Conservation (phyloP, 1,140 invertebrate genomes). For the Dreissena polymorpha region DNA sequence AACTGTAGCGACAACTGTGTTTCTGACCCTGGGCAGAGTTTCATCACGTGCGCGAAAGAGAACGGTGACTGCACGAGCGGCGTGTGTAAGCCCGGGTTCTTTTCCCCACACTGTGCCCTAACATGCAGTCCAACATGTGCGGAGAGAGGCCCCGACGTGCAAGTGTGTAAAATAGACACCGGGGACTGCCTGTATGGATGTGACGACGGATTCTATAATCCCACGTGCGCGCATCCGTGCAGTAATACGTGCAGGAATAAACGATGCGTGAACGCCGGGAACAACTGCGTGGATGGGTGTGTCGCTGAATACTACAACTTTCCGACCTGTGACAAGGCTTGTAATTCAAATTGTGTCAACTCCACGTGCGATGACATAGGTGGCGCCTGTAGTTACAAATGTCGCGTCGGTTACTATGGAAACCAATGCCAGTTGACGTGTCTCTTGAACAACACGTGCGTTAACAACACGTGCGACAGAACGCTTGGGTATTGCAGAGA, state of each 20-base stretch:
- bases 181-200: constrained; percentile 22
- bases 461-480: constrained; percentile 31
- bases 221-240: background rate
- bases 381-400: constrained; percentile 17
- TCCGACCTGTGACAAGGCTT: constrained; percentile 9
- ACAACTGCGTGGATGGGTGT: constrained; percentile 39
- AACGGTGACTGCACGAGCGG: constrained; percentile 23
- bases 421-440: constrained; percentile 6
- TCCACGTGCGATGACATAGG: constrained; percentile 24
- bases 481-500: constrained; percentile 13
- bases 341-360: constrained; percentile 25
- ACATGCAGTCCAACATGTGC: constrained; percentile 21
- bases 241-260: constrained; percentile 19
- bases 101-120: constrained; percentile 1
- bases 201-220: constrained; percentile 26
- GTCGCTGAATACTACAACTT: constrained; percentile 32
- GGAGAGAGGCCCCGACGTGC: background rate
- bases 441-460: constrained; percentile 9
- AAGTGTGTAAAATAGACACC: constrained; percentile 6
- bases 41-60: constrained; percentile 19
- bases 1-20: too few relatives aligned
- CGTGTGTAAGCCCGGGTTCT: constrained; percentile 19
- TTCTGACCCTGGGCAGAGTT: too few relatives aligned
- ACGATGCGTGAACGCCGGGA: background rate
- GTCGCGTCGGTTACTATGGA: constrained; percentile 21